These are phyloP conservation scores for Limnephilus lunatus DNA, from an alignment of 2,888 invertebrate genomes.

Conservation along the genomic window DNA sequence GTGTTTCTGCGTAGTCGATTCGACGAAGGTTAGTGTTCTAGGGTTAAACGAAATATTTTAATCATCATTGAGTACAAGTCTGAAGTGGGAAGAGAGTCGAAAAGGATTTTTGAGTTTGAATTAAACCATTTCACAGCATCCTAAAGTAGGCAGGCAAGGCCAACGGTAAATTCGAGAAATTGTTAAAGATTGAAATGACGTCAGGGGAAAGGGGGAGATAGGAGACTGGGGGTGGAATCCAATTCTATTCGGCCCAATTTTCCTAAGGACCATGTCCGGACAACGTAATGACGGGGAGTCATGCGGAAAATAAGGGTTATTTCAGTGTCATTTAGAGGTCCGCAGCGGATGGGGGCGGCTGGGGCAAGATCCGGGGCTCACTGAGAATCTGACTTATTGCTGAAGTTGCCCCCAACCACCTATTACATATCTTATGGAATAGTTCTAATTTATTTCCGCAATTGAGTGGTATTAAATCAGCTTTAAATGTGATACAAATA, in stretches of 20 bases:
- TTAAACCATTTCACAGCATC: conserved; percentile 37
- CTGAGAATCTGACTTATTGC: conserved; percentile 30
- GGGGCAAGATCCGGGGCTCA: conserved; percentile 25
- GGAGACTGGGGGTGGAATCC: conserved; percentile 42
- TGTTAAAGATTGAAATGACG: conserved; percentile 36
- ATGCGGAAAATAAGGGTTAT: conserved; percentile 64
- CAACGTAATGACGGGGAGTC: conserved; percentile 62
- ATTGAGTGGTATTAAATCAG: background rate
- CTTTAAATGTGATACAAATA: background rate
- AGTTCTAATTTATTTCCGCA: background rate
- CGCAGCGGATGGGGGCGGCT: conserved; percentile 20
- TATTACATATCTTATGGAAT: background rate
- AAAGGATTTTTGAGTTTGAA: conserved; percentile 29
- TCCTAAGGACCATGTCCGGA: conserved; percentile 51
- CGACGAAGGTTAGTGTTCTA: too few species aligned
- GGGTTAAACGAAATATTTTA: conserved; percentile 14
- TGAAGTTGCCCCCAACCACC: background rate
- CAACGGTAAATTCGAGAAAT: conserved; percentile 9
- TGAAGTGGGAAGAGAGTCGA: background rate
- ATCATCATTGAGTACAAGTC: conserved; percentile 40
- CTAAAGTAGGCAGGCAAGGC: conserved; percentile 11
- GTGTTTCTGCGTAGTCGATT: too few species aligned
- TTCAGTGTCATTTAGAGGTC: conserved; percentile 55
- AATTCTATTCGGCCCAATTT: conserved; percentile 42
- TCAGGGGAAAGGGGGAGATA: background rate